phyloP scores from a whole-genome alignment of 2,888 invertebrate genomes.

The Tetragnatha montana region DNA sequence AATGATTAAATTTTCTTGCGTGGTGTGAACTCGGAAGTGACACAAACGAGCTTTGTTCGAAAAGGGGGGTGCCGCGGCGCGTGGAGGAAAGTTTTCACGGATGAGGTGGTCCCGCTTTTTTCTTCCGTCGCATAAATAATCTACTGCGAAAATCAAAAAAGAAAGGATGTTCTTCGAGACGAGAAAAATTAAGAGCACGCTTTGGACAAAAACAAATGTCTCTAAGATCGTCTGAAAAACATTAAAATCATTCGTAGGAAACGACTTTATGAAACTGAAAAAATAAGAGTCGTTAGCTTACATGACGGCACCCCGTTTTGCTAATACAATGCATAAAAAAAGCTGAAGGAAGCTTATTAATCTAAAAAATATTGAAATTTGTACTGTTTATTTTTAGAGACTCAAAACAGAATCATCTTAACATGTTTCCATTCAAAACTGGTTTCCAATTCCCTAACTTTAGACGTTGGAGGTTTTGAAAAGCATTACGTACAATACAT shows the following conservation, averaged over 20 bases:
- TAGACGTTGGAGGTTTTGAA: not conserved
- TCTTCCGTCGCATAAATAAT: conserved; percentile 27
- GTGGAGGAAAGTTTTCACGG: conserved; percentile 66
- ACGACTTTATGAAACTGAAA: conserved; percentile 15
- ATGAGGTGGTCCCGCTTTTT: conserved; percentile 52
- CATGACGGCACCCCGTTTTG: not conserved
- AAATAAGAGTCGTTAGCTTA: conserved; percentile 4
- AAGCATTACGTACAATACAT: not conserved
- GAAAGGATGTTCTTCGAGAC: not conserved
- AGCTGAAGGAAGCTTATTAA: not conserved
- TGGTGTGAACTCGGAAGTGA: conserved; percentile 57
- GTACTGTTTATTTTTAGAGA: not conserved
- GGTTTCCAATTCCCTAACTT: not conserved
- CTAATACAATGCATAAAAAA: not conserved
- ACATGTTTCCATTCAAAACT: not conserved
- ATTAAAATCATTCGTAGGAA: conserved; percentile 29
- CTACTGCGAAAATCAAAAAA: not conserved
- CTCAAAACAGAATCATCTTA: not conserved
- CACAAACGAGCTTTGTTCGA: conserved; percentile 32
- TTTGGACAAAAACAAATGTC: conserved; percentile 30
- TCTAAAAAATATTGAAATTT: not conserved
- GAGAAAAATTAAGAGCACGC: conserved; percentile 46
- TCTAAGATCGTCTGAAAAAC: conserved; percentile 25
- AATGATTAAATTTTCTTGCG: conserved; percentile 67
- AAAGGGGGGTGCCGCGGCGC: conserved; percentile 2